Base-by-base conservation (phyloP, 1,140 invertebrate genomes). In the Megalonaias nervosa region DNA sequence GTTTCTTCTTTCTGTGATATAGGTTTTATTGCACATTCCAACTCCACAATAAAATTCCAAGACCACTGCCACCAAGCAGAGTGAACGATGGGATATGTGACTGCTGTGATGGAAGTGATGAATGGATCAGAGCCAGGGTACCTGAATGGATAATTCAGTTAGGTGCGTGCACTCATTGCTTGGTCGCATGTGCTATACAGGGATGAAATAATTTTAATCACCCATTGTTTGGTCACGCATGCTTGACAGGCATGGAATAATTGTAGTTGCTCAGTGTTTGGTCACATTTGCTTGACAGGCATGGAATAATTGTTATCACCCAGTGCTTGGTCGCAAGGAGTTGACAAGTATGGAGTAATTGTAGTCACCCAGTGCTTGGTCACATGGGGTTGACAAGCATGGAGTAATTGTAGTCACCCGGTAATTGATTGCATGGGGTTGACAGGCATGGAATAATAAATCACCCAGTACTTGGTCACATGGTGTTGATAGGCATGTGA, bases 51-150 rank as follows among this genome's bases (percentile, higher is more conserved):
- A 2, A 97, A 97, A 87, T 97, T 98, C 91, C 96, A 95, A 17
- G 94, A 98, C 83, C 99, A 97, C 91, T 97, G 95, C 91, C 80
- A 17, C 89, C 90, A 31, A 87, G 84, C 64, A 85, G 86, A 81
- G 91, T 92, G 6, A 91, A 92, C 84, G 91, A 92, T 87, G 91
- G 91, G 48, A 87, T 92, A 57, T 92, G 91, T 86, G 97, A 99
- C 91, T 99, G 98, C 83, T 99, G 98, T 92, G 98, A 99, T 92
- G 96, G 95, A 1, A 95, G 94, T 78, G 98, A 99, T 92, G 98
- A 99, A 89, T 96, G 91, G 86, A 21, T 15, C 1, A 81, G 80
- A 9, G 61, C 71, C 60, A 59, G 23, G 11, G 79, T 86, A 2
- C 82, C 80, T n/a, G 61, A 78, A n/a, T 65, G 74, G 21, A 82